Percentiles rank a stretch among this genome's conserved stretches.
phyloP scores from a whole-genome alignment of 2,888 invertebrate genomes.

The Pandemis corylana region DNA sequence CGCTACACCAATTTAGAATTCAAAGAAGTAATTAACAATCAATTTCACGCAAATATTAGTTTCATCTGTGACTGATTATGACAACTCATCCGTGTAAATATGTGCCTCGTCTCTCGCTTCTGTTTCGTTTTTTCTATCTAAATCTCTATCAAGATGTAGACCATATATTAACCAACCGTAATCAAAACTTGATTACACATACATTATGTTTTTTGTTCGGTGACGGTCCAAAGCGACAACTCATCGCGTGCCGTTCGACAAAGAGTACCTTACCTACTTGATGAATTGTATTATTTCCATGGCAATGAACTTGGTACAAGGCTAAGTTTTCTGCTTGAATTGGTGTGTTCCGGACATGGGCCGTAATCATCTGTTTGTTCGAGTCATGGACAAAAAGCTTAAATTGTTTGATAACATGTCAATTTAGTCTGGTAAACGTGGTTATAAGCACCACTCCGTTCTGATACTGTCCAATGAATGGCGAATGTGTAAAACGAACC shows the following conservation, averaged over 20 bases:
- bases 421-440: background rate
- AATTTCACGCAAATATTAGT: too few relatives aligned
- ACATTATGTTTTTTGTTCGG: slow-evolving; percentile 32
- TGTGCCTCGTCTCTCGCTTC: background rate
- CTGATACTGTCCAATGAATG: background rate
- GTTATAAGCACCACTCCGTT: background rate
- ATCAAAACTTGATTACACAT: slow-evolving; percentile 39
- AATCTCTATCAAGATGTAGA: slow-evolving; percentile 4
- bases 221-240: slow-evolving; percentile 23
- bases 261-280: slow-evolving; percentile 24
- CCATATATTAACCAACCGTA: slow-evolving; percentile 20
- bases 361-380: slow-evolving; percentile 30
- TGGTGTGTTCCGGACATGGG: slow-evolving; percentile 17
- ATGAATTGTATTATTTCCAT: slow-evolving; percentile 44
- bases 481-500: too few relatives aligned
- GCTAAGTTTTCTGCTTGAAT: slow-evolving; percentile 36
- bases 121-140: background rate
- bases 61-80: background rate
- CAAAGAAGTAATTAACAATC: too few relatives aligned
- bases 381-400: slow-evolving; percentile 16
- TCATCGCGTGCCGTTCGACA: slow-evolving; percentile 29
- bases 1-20: too few relatives aligned
- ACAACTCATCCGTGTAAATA: background rate
- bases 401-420: slow-evolving; percentile 3
- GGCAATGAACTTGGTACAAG: slow-evolving; percentile 52